These are phyloP conservation scores for Platyura marginata DNA, from an alignment of 1,140 invertebrate species.

Conservation along the genomic window DNA sequence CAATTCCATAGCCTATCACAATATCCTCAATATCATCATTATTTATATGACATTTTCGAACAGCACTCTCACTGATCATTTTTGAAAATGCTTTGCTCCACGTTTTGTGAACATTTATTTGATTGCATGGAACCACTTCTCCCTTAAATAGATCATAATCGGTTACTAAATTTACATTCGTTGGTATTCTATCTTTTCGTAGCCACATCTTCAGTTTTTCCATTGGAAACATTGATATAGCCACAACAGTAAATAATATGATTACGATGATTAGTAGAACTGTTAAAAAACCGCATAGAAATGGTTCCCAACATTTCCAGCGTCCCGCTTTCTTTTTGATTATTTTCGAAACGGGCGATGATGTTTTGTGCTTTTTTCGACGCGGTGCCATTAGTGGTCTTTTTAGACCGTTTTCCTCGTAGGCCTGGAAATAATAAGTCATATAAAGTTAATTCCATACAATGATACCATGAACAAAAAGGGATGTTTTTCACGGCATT, in stretches of 20 bases:
- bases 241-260: conserved; percentile 38
- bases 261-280: conserved; percentile 31
- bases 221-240: conserved; percentile 45
- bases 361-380: conserved; percentile 21
- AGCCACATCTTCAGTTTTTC: conserved; percentile 38
- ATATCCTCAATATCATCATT: conserved; percentile 53
- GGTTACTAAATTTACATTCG: conserved; percentile 1
- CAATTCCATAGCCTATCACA: conserved; percentile 63
- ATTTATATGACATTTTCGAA: conserved; percentile 55
- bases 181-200: conserved; percentile 6
- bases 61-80: conserved; percentile 54
- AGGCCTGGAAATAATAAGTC: conserved; percentile 27
- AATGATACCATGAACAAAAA: no score
- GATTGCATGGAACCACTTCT: conserved; percentile 42
- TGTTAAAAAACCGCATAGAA: conserved; percentile 39
- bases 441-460: no score
- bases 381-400: conserved; percentile 54
- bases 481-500: no score
- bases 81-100: conserved; percentile 57
- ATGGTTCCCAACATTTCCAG: conserved; percentile 34
- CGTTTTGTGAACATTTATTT: conserved; percentile 42
- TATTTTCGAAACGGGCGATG: conserved; percentile 14
- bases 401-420: conserved; percentile 49
- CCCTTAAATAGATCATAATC: not conserved
- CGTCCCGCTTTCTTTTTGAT: conserved; percentile 30